Evolutionary conservation across 2,888 invertebrate species (phyloP), one percentile per base, ranked within the genome.

Genomic region (Andrena bicolor): DNA sequence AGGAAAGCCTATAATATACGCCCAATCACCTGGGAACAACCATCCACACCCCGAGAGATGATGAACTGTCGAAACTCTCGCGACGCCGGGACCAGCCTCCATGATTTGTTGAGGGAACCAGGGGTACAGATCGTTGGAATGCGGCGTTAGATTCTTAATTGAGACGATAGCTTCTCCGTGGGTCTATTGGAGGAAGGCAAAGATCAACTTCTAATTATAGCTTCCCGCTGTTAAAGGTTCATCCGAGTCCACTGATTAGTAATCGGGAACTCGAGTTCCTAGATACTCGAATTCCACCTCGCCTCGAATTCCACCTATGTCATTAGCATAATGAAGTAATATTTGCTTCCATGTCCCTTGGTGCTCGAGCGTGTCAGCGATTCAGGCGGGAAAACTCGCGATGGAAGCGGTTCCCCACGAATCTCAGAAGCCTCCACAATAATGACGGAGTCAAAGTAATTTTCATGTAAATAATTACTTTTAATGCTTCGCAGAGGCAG

Each of bases 1-100:
- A 51, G 75, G 83, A 82, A 78, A 75, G 58, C 56, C 60, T 64
- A 71, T 78, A 75, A 78, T 65, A 49, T 72, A 78, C 83, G 64
- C 20, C 23, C 76, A 10, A 20, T 10, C 13, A 10, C 23, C 35
- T 26, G 10, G 53, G 72, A 10, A 65, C 65, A 23, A 51, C 8
- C 60, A 28, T 26, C 41, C 51, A 7, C n/a, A 1, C 10, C 1
- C 10, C 1, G 48, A n/a, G 65, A 32, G 71, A 71, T 71, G 61
- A 80, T 80, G 66, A 79, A 16, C 41, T 16, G 16, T 41, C 41
- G 41, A 16, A 41, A 41, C 10, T 10, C 10, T 4, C 26, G 4
- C 23, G 26, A 56, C 23, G 10, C 1, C 10, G 23, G 1, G 23
- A 23, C 8, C 23, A 13, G 26, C 23, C 8, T 26, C 10, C 23